These are phyloP conservation scores for Ormyrus rosae DNA, from an alignment of 2,888 invertebrate genomes.

Conservation along the genomic window DNA sequence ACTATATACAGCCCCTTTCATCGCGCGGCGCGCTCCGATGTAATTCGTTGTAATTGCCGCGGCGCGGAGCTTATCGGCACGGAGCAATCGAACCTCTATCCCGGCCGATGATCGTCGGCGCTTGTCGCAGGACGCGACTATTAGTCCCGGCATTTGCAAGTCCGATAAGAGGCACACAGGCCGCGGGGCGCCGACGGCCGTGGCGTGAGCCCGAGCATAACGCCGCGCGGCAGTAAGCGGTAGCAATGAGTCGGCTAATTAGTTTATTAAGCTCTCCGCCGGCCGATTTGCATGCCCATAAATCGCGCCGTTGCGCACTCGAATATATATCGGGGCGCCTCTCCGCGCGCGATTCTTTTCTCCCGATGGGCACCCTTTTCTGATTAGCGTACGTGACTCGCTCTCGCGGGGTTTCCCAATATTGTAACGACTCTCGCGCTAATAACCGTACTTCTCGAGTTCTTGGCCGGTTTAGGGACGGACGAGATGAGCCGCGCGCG, in stretches of 20 bases:
- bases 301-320: constrained; percentile 56
- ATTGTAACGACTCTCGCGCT: constrained; percentile 14
- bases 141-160: constrained; percentile 42
- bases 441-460: constrained; percentile 29
- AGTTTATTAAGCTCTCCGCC: constrained; percentile 66
- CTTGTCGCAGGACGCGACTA: neutral
- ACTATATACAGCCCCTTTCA: too few species aligned
- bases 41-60: neutral
- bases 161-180: constrained; percentile 63
- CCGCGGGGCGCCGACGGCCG: constrained; percentile 59
- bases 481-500: neutral
- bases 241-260: constrained; percentile 69
- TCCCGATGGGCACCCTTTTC: neutral
- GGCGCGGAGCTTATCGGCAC: neutral
- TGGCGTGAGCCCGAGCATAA: too few species aligned
- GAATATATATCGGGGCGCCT: too few species aligned
- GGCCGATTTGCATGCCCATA: constrained; percentile 68
- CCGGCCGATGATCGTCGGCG: neutral
- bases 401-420: neutral
- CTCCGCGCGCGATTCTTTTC: neutral
- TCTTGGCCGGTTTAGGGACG: constrained; percentile 7
- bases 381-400: neutral
- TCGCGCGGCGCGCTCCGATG: neutral
- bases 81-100: too few species aligned
- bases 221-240: constrained; percentile 6